phyloP scores from a whole-genome alignment of 2,888 invertebrate genomes.

The Synanthedon tipuliformis region DNA sequence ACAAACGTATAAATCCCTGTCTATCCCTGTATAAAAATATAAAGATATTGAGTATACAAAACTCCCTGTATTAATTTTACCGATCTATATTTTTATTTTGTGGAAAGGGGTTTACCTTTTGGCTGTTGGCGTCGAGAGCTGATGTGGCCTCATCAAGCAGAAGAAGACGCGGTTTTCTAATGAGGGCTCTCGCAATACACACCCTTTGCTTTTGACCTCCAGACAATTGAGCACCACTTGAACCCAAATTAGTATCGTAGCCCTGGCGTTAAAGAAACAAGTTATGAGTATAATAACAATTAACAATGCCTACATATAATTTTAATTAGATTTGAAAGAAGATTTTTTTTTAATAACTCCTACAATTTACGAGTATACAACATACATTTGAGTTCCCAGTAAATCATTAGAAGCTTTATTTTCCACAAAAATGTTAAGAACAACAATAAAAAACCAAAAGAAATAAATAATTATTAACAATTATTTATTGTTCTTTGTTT shows the following conservation, averaged over 20 bases:
- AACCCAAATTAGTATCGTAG: constrained; percentile 78
- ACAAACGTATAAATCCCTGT: too few species aligned
- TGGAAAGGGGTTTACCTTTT: constrained; percentile 49
- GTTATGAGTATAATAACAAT: too few species aligned
- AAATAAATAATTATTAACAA: too few species aligned
- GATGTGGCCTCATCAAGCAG: constrained; percentile 79
- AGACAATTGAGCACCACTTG: constrained; percentile 77
- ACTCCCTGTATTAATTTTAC: too few species aligned
- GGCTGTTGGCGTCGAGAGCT: constrained; percentile 76
- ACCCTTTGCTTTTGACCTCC: constrained; percentile 81
- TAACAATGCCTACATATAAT: background rate
- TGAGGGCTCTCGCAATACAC: constrained; percentile 78
- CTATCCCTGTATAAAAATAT: too few species aligned
- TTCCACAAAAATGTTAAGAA: too few species aligned
- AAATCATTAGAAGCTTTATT: too few species aligned
- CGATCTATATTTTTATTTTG: background rate
- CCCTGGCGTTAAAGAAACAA: constrained; percentile 42
- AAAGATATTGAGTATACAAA: too few species aligned
- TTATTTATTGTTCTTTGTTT: too few species aligned
- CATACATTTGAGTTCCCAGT: background rate
- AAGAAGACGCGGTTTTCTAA: constrained; percentile 74
- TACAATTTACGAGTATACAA: background rate
- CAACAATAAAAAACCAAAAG: too few species aligned
- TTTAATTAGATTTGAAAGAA: background rate
- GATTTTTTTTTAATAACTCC: too few species aligned